phyloP scores from a whole-genome alignment of 2,797 vertebrate species.

The Apodemus agrarius region DNA sequence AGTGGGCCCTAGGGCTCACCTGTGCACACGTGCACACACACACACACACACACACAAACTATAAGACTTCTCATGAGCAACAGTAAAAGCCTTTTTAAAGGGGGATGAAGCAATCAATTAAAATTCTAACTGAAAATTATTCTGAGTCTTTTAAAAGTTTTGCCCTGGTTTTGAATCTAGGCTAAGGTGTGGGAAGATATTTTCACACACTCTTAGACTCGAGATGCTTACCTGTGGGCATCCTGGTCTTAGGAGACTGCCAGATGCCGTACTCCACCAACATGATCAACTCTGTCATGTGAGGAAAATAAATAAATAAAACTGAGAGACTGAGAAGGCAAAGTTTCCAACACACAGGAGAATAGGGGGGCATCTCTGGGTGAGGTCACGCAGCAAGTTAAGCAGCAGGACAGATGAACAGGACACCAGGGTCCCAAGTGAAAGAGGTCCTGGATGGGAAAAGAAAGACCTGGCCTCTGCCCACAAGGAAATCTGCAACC shows the following conservation, averaged over 20 bases:
- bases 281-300: not conserved
- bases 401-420: not conserved
- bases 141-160: slow-evolving; percentile 4
- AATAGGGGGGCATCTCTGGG: not conserved
- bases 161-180: not conserved
- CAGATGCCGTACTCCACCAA: not conserved
- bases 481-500: not conserved
- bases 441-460: not conserved
- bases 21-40: not conserved
- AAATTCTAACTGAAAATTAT: slow-evolving; percentile 47
- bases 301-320: not conserved
- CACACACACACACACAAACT: not conserved
- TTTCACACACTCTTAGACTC: not conserved
- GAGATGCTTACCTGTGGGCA: not conserved
- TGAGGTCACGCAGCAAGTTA: not conserved
- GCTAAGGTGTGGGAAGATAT: not conserved
- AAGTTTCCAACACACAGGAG: not conserved
- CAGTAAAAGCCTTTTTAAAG: not conserved
- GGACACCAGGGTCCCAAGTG: not conserved
- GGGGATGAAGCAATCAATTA: not conserved
- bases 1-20: not conserved
- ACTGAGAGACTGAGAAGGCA: not conserved
- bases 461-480: not conserved
- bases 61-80: not conserved
- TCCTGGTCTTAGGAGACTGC: not conserved